Percentiles rank a stretch among this genome's conserved stretches.
Conservation (phyloP, 2,888 invertebrate species). For the Vanessa cardui region DNA sequence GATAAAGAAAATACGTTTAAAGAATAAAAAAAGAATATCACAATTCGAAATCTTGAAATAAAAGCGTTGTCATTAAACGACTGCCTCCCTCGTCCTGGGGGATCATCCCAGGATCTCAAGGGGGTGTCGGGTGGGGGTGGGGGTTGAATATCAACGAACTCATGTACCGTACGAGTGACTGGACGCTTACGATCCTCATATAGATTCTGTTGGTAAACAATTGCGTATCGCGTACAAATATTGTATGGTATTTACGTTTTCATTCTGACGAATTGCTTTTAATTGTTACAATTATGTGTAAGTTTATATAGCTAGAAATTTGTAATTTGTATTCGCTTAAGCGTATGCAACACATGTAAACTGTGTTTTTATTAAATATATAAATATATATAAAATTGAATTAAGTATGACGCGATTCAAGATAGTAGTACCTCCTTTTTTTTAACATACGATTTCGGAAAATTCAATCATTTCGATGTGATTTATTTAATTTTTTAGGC, state of each 20-base stretch:
- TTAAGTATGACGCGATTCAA: too few relatives aligned
- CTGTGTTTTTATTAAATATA: too few relatives aligned
- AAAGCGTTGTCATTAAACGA: slow-evolving; percentile 76
- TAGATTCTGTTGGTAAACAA: slow-evolving; percentile 80
- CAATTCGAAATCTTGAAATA: slow-evolving; percentile 68
- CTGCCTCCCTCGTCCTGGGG: slow-evolving; percentile 60
- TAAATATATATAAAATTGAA: too few relatives aligned
- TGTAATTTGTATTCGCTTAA: too few relatives aligned
- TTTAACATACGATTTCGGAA: too few relatives aligned
- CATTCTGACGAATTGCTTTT: neutral
- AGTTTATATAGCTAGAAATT: neutral
- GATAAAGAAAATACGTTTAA: slow-evolving; percentile 34
- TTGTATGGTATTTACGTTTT: slow-evolving; percentile 8
- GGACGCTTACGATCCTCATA: slow-evolving; percentile 64
- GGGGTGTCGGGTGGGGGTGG: slow-evolving; percentile 45
- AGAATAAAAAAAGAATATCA: slow-evolving; percentile 55
- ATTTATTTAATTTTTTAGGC: too few relatives aligned
- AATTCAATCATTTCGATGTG: too few relatives aligned
- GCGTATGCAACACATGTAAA: too few relatives aligned
- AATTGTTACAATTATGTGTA: neutral
- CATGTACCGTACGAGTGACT: slow-evolving; percentile 73
- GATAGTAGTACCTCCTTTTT: too few relatives aligned
- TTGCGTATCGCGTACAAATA: slow-evolving; percentile 49
- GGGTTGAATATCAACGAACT: slow-evolving; percentile 79
- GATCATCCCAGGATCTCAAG: slow-evolving; percentile 56